These are phyloP conservation scores for Bujurquina vittata DNA, from an alignment of 2,113 vertebrate species.

Conservation along the genomic window DNA sequence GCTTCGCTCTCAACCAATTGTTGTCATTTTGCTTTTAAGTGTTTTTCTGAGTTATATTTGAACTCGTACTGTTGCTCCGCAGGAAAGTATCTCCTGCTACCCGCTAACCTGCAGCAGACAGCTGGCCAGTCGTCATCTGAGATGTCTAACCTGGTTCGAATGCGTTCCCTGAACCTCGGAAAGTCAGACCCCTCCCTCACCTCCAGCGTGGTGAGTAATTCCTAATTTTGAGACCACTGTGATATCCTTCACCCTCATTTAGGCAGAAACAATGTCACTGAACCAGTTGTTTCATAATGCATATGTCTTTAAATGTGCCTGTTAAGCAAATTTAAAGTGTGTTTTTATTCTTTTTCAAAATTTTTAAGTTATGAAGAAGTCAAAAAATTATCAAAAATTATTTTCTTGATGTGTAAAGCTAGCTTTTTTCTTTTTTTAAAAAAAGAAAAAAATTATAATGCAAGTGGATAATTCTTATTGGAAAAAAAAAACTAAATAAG, in stretches of 20 bases:
- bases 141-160: constrained; percentile 90
- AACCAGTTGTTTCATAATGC: neutral
- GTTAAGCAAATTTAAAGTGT: too few species aligned
- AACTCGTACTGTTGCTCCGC: constrained; percentile 32
- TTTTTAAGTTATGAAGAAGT: neutral
- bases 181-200: constrained; percentile 94
- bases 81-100: constrained; percentile 93
- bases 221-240: neutral
- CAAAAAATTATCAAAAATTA: neutral
- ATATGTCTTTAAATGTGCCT: neutral
- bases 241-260: neutral
- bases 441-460: too few species aligned
- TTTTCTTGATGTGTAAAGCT: neutral
- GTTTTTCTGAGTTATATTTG: neutral
- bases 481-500: neutral
- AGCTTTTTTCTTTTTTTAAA: neutral
- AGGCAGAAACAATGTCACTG: constrained; percentile 7
- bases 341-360: too few species aligned
- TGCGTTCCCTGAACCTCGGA: constrained; percentile 89
- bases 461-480: neutral
- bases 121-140: constrained; percentile 75
- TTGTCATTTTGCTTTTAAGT: neutral
- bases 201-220: constrained; percentile 86
- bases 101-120: constrained; percentile 73
- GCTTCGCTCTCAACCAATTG: too few species aligned